Evolutionary conservation across 2,797 vertebrate species (phyloP), one percentile per base, ranked within the genome.

Genomic region (Bryconaethiops microstoma): DNA sequence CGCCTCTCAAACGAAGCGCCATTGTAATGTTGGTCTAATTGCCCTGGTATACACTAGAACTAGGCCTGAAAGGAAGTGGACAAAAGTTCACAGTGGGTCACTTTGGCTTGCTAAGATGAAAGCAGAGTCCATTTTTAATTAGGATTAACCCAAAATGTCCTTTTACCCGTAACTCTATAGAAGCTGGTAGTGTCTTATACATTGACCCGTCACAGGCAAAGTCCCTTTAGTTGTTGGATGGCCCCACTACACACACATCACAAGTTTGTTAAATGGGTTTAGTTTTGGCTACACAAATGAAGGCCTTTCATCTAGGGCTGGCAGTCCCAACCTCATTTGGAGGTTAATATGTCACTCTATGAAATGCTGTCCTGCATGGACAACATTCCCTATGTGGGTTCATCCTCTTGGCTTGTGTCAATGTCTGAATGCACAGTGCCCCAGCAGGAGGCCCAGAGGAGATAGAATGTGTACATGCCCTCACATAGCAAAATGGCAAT

Each of bases 41-140:
- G 85, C 83, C 87, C 85, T 86, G 78, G 73, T 86, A 84, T 88
- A 85, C 88, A 88, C 93, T 92, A 92, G 90, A 93, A 90, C 87
- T 86, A 86, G 84, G 90, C 86, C 90, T 93, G 92, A 94, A 93
- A 92, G 90, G 88, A 89, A 89, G 90, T 90, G 92, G 90, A 94
- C 93, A 94, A 94, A 94, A 92, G 93, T 92, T 95, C 93, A 94
- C 76, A 55, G 87, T 87, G 89, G 93, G 92, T 93, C 93, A 93
- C 90, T 92, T 91, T 93, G 91, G 90, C 91, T 82, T 89, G 85
- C 88, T 89, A 87, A 93, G 90, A 93, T 94, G 90, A 94, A 94
- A 94, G 91, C 90, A 89, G 90, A 87, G 91, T 89, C 91, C 87
- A 90, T 90, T 94, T 94, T 94, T 93, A 93, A 93, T 93, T 90